Evolutionary conservation across 2,888 invertebrate genomes (phyloP), one percentile per base, ranked within the genome.

Genomic region (Pemphredon lugubris): DNA sequence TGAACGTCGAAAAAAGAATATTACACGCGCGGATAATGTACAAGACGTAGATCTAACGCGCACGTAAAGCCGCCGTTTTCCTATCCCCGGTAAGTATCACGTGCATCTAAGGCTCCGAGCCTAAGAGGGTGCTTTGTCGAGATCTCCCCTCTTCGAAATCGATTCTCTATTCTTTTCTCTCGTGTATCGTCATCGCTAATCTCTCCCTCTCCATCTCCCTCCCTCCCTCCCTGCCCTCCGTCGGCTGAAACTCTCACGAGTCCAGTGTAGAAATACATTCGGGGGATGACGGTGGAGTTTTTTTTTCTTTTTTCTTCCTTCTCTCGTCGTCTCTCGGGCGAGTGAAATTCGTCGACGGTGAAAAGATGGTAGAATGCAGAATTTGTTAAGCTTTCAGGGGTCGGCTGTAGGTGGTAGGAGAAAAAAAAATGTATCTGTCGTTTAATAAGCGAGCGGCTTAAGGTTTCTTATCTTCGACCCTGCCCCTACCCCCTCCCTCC

Each of bases 391-490:
- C 18, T 16, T 14, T 16, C 40, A 18, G 11, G 40, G 16, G 40
- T 2, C 14, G 40, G 14, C n/a, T n/a, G 9, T 9, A n/a, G 6
- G 37, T 37, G 4, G 6, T 11, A 11, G 13, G 37, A 13, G 37
- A 13, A 37, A 37, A 4, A 37, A 37, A 37, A 37, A 11, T 30
- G 11, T 34, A 34, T 16, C 5, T 40, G 40, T 16, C 40, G 4
- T 40, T 16, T 40, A 16, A 40, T 40, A 40, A 40, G 16, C 14
- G 40, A 16, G n/a, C n/a, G n/a, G n/a, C n/a, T n/a, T n/a, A n/a
- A n/a, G n/a, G n/a, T n/a, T n/a, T n/a, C n/a, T n/a, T n/a, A n/a
- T 11, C 6, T 34, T n/a, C n/a, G 4, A 34, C 2, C 34, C 2
- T 34, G 4, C n/a, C 2, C 6, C 11, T n/a, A 34, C 2, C 11